Percentiles rank a stretch among this genome's conserved stretches.
phyloP scores from a whole-genome alignment of 2,888 invertebrate genomes.

The Tineola bisselliella region DNA sequence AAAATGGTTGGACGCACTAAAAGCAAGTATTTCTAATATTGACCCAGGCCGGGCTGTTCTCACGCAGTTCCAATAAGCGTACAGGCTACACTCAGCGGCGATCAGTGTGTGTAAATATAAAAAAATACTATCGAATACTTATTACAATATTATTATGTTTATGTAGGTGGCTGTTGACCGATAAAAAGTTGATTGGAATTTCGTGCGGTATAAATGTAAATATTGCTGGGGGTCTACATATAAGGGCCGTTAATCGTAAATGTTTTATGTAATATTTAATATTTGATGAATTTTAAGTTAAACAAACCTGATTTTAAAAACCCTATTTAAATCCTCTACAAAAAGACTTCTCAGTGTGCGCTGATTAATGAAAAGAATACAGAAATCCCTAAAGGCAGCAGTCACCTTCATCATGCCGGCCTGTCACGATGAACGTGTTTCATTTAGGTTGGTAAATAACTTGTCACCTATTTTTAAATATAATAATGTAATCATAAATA shows the following conservation, averaged over 20 bases:
- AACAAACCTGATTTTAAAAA: too few species aligned
- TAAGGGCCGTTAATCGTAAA: background rate
- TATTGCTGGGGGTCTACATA: background rate
- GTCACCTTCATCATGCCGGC: too few species aligned
- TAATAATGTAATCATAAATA: too few species aligned
- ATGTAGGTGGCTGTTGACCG: constrained; percentile 19
- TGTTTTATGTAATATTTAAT: too few species aligned
- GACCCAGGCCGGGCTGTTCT: constrained; percentile 46
- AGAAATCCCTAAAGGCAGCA: too few species aligned
- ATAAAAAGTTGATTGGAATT: background rate
- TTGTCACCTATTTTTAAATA: too few species aligned
- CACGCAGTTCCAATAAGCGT: constrained; percentile 27
- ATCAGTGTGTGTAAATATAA: constrained; percentile 1
- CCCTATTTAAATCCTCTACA: too few species aligned
- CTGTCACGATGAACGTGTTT: too few species aligned
- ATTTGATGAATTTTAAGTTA: too few species aligned
- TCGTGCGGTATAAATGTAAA: background rate
- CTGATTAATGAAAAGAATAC: too few species aligned
- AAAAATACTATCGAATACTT: constrained; percentile 26
- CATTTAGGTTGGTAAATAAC: too few species aligned
- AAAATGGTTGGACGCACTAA: background rate
- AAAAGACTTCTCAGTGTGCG: too few species aligned
- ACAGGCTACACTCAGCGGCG: background rate
- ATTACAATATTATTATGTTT: constrained; percentile 34
- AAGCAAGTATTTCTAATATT: constrained; percentile 34